A percentile compares a stretch with the other conserved stretches of the same genome.
These are phyloP conservation scores for Ditylenchus dipsaci DNA, from an alignment of 1,140 invertebrate species.

Conservation along the genomic window DNA sequence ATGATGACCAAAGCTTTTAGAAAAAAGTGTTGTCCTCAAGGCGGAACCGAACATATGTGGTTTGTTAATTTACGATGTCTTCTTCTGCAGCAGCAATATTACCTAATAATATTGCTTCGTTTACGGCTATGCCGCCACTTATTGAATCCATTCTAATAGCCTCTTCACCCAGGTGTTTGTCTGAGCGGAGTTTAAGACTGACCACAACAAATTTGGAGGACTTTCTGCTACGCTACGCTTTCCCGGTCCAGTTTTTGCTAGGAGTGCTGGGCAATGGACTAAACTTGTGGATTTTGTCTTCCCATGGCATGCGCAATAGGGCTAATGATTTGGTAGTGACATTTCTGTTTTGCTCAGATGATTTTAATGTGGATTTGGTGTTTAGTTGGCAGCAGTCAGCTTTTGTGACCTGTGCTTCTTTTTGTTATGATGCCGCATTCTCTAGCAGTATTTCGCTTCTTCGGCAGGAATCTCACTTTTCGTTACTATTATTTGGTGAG, in stretches of 20 bases:
- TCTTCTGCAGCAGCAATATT: no score
- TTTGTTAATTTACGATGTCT: no score
- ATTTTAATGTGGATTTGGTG: constrained; percentile 1
- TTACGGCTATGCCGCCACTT: no score
- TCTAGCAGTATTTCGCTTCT: constrained; percentile 41
- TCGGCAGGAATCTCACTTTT: constrained; percentile 40
- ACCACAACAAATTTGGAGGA: constrained; percentile 38
- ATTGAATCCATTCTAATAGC: background rate
- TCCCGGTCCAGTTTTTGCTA: constrained; percentile 50
- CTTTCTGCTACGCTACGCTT: constrained; percentile 43
- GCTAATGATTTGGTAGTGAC: constrained; percentile 56
- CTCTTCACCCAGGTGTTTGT: background rate
- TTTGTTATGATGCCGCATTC: constrained; percentile 51
- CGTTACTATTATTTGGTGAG: constrained; percentile 43
- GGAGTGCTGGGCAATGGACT: constrained; percentile 53
- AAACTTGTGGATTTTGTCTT: constrained; percentile 52
- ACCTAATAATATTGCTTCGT: no score
- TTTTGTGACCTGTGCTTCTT: constrained; percentile 54
- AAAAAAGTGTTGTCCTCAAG: no score
- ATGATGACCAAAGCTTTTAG: no score
- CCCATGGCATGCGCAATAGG: constrained; percentile 51
- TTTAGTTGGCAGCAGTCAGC: constrained; percentile 55
- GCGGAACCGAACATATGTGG: no score
- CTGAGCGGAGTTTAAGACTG: constrained; percentile 23
- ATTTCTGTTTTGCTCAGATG: constrained; percentile 15